Conservation (phyloP, 2,113 vertebrate genomes). For the Martes martes region DNA sequence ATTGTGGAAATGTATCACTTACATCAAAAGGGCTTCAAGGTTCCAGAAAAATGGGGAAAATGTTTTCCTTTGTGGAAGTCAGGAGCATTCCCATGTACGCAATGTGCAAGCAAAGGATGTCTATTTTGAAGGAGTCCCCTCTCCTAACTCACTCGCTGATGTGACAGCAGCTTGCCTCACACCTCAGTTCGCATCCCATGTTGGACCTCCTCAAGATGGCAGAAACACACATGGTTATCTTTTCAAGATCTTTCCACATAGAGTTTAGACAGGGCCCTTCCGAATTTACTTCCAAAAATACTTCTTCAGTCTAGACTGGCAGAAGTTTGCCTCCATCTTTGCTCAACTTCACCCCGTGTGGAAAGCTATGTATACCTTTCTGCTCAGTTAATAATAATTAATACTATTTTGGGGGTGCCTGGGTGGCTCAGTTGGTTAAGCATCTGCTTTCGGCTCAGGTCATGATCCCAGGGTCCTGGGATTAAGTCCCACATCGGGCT, state of each 20-base stretch:
- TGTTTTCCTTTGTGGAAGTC: not conserved
- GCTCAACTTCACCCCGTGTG: fast-evolving
- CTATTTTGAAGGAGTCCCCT: not conserved
- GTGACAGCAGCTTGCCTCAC: not conserved
- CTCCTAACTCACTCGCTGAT: not conserved
- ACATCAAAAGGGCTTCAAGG: not conserved
- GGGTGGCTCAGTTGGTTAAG: not conserved
- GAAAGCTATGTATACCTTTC: not conserved
- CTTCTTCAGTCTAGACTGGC: not conserved
- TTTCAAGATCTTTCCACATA: not conserved
- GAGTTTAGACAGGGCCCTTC: not conserved
- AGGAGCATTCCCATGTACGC: not conserved
- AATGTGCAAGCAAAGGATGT: not conserved
- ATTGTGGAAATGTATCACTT: not conserved
- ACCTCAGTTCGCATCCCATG: fast-evolving
- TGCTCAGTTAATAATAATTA: not conserved
- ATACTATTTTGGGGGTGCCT: not conserved
- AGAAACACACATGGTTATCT: not conserved
- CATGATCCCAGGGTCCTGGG: not conserved
- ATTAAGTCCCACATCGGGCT: not conserved
- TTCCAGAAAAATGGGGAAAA: not conserved
- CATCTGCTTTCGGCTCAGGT: not conserved
- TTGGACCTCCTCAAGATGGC: not conserved
- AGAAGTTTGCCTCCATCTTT: not conserved
- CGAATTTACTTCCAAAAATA: not conserved